Conservation (phyloP, 2,888 invertebrate genomes). For the Hylaea fasciaria region DNA sequence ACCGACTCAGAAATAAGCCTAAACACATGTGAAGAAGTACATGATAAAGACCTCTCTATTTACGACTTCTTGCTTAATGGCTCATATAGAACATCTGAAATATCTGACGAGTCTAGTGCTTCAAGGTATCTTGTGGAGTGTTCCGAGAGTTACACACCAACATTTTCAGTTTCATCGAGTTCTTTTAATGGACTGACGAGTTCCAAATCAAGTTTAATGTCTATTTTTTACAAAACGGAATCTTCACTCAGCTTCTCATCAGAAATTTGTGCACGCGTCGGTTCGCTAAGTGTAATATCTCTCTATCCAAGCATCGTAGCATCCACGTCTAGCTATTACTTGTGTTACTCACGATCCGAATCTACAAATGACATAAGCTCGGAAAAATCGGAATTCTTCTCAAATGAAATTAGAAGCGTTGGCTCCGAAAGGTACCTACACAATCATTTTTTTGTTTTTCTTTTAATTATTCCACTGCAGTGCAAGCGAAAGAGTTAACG, state of each 20-base stretch:
- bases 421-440: conserved; percentile 6
- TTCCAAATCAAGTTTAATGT: conserved; percentile 47
- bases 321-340: conserved; percentile 43
- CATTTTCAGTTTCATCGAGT: conserved; percentile 4
- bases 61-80: conserved; percentile 4
- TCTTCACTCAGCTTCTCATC: conserved; percentile 53
- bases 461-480: background rate
- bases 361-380: conserved; percentile 26
- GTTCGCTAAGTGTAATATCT: conserved; percentile 50
- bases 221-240: conserved; percentile 51
- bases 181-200: conserved; percentile 2
- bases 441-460: background rate
- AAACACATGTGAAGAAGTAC: conserved; percentile 2
- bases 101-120: background rate
- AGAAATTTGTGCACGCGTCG: conserved; percentile 33
- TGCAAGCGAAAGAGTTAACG: too few relatives aligned
- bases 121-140: conserved; percentile 35
- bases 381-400: conserved; percentile 38
- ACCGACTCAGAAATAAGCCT: conserved; percentile 9
- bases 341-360: conserved; percentile 29
- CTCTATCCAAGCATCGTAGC: conserved; percentile 44
- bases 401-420: conserved; percentile 31
- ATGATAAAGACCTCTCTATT: background rate
- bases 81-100: conserved; percentile 6
- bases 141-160: conserved; percentile 23